Conservation (phyloP, 2,113 vertebrate species). For the Odontophorus gujanensis region DNA sequence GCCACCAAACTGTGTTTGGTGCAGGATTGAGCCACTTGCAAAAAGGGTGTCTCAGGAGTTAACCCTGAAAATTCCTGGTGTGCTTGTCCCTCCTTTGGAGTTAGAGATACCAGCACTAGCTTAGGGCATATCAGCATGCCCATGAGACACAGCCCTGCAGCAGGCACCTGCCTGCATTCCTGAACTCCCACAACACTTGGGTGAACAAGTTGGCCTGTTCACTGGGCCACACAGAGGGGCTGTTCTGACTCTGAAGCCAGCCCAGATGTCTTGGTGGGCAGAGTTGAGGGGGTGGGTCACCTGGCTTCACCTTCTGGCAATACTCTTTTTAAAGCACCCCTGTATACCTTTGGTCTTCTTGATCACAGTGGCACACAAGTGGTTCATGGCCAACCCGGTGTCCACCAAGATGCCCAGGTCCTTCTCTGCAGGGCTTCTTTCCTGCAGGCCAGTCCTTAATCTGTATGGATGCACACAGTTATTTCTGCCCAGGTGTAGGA, state of each 20-base stretch:
- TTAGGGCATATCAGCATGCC: neutral
- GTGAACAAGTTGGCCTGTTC: neutral
- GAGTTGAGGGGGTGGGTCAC: no score
- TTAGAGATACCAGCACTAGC: neutral
- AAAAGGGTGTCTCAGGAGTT: neutral
- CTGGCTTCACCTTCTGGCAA: no score
- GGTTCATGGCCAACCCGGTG: no score
- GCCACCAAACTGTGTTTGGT: neutral
- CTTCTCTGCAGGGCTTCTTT: no score
- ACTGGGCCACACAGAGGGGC: rapidly evolving
- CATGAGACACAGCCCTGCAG: neutral
- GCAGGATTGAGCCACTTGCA: neutral
- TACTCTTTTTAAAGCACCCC: no score
- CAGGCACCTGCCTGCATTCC: neutral
- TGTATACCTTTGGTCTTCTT: no score
- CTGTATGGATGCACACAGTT: no score
- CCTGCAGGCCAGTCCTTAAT: no score
- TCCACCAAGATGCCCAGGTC: no score
- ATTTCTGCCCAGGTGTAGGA: no score
- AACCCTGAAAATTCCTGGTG: neutral
- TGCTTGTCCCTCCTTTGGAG: neutral
- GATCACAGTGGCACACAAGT: no score
- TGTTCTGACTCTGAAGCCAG: neutral
- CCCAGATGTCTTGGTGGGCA: neutral
- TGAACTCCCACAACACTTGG: neutral